Evolutionary conservation across 1,140 invertebrate genomes (phyloP).

Genomic region (Rhysida immarginata): DNA sequence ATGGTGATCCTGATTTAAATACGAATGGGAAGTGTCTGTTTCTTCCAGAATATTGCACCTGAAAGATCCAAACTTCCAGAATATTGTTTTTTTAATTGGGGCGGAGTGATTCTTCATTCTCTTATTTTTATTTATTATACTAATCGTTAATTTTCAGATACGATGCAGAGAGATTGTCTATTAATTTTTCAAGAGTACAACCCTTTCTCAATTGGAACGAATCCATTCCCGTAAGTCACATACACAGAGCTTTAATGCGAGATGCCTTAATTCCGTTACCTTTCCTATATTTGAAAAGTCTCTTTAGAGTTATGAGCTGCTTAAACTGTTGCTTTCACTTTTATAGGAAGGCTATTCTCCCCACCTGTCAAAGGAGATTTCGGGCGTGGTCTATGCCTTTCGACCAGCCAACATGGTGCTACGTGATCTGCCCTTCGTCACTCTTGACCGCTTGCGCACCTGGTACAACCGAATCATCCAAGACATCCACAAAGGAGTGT

Average conservation of each 20-base stretch:
- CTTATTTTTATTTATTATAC: no score
- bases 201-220: background rate
- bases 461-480: slow-evolving; percentile 15
- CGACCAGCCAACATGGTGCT: slow-evolving; percentile 10
- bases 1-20: no score
- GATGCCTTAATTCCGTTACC: no score
- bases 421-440: slow-evolving; percentile 11
- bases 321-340: no score
- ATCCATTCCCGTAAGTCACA: background rate
- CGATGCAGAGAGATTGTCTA: slow-evolving; percentile 49
- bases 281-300: no score
- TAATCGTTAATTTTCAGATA: slow-evolving; percentile 42
- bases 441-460: slow-evolving; percentile 11
- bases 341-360: slow-evolving; percentile 15
- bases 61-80: no score
- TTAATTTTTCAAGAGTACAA: slow-evolving; percentile 39
- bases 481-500: slow-evolving; percentile 10
- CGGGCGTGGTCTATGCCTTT: slow-evolving; percentile 13
- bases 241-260: no score
- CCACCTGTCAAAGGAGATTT: slow-evolving; percentile 14
- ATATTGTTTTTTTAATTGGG: no score
- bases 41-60: no score
- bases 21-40: no score
- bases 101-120: no score
- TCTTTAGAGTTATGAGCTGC: no score